These are phyloP conservation scores for Momotus momota DNA, from an alignment of 2,797 vertebrate species.

Conservation along the genomic window DNA sequence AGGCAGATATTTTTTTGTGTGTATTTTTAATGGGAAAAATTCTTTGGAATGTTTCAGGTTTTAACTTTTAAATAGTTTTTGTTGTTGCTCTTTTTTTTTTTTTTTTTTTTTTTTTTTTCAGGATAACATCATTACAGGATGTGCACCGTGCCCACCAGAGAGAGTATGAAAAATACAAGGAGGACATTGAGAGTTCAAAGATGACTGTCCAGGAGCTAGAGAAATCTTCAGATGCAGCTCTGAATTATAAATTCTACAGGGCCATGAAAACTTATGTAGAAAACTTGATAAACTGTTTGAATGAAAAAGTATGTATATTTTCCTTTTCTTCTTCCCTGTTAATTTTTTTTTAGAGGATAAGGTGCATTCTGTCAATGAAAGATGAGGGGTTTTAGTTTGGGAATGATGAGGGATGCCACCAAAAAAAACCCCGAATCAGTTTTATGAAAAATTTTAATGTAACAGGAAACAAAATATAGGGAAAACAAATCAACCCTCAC, in stretches of 20 bases:
- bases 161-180: conserved; percentile 85
- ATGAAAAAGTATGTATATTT: conserved; percentile 85
- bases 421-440: not conserved
- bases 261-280: conserved; percentile 86
- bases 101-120: conserved; percentile 47
- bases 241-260: conserved; percentile 88
- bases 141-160: conserved; percentile 88
- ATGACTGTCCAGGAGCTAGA: conserved; percentile 83
- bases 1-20: not conserved
- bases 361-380: not conserved
- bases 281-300: conserved; percentile 91
- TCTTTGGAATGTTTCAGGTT: not conserved
- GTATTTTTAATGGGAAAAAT: not conserved
- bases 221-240: conserved; percentile 77
- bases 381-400: not conserved
- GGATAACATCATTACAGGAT: conserved; percentile 86
- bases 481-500: not conserved
- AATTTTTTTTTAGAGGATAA: not conserved
- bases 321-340: rapidly evolving
- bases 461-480: not conserved
- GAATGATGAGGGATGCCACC: not conserved
- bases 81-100: not conserved
- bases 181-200: conserved; percentile 84
- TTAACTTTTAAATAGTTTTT: not conserved
- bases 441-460: not conserved